Evolutionary conservation across 2,888 invertebrate genomes (phyloP).

Genomic region (Himalopsyche anomala): DNA sequence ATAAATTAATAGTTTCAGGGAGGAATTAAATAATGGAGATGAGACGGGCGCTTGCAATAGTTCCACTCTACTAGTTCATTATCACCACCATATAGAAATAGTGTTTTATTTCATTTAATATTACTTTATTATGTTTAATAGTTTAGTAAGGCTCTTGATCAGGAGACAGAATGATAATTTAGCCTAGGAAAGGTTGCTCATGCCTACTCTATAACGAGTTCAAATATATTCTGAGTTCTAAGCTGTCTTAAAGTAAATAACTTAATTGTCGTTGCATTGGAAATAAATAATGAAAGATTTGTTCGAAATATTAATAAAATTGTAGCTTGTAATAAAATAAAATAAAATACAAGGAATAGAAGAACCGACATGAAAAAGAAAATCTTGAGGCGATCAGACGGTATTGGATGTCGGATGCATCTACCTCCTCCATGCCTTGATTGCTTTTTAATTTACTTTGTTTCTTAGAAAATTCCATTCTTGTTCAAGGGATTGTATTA

Average conservation of each 20-base stretch:
- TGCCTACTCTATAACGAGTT: too few species aligned
- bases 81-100: too few species aligned
- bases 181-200: too few species aligned
- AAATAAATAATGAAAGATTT: not conserved
- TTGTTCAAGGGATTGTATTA: not conserved
- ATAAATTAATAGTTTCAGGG: too few species aligned
- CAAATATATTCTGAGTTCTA: too few species aligned
- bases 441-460: constrained; percentile 30
- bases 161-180: too few species aligned
- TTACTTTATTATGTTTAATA: too few species aligned
- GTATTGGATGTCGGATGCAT: not conserved
- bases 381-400: not conserved
- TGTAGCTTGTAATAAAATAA: not conserved
- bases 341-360: not conserved
- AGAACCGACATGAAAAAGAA: not conserved
- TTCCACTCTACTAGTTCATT: too few species aligned
- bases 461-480: not conserved
- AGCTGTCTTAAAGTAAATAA: not conserved
- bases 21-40: too few species aligned
- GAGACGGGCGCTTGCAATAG: too few species aligned
- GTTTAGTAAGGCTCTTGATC: too few species aligned
- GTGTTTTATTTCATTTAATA: too few species aligned
- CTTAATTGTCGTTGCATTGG: not conserved
- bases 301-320: not conserved
- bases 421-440: not conserved